Conservation (phyloP, 1,140 invertebrate genomes). For the Pseudomyrmex gracilis region DNA sequence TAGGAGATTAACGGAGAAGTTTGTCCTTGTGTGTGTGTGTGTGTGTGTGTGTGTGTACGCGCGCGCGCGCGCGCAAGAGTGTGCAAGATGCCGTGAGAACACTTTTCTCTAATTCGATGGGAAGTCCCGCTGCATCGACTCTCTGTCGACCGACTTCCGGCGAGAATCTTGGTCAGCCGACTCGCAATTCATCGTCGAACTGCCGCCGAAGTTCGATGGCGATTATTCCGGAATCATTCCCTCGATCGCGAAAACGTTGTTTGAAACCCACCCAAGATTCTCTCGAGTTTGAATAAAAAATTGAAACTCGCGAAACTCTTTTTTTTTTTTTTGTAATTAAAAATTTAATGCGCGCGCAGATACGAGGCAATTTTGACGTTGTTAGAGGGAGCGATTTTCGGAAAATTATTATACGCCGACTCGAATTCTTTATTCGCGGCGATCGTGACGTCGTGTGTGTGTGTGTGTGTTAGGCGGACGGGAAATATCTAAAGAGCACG, state of each 20-base stretch:
- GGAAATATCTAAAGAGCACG: constrained; percentile 29
- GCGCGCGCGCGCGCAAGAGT: constrained; percentile 14
- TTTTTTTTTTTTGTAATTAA: too few species aligned
- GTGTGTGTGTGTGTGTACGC: constrained; percentile 17
- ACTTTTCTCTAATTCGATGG: constrained; percentile 81
- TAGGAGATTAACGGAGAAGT: constrained; percentile 79
- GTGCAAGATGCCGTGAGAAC: constrained; percentile 70
- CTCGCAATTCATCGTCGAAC: constrained; percentile 60
- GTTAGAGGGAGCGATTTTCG: constrained; percentile 30
- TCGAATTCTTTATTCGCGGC: constrained; percentile 23
- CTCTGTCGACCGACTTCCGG: constrained; percentile 64
- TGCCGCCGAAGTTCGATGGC: constrained; percentile 61
- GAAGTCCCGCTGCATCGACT: constrained; percentile 74
- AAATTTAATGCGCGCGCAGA: not conserved
- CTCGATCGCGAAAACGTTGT: not conserved
- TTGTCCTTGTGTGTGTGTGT: constrained; percentile 71
- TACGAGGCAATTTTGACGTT: not conserved
- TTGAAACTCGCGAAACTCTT: not conserved
- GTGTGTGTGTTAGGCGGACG: constrained; percentile 15
- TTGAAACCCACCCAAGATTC: not conserved
- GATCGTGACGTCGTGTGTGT: constrained; percentile 1
- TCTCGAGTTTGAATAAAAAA: constrained; percentile 2
- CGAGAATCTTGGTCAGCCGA: constrained; percentile 72
- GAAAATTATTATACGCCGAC: not conserved
- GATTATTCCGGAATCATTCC: constrained; percentile 60